phyloP scores from a whole-genome alignment of 2,797 vertebrate genomes.

The Pelodytes ibericus region DNA sequence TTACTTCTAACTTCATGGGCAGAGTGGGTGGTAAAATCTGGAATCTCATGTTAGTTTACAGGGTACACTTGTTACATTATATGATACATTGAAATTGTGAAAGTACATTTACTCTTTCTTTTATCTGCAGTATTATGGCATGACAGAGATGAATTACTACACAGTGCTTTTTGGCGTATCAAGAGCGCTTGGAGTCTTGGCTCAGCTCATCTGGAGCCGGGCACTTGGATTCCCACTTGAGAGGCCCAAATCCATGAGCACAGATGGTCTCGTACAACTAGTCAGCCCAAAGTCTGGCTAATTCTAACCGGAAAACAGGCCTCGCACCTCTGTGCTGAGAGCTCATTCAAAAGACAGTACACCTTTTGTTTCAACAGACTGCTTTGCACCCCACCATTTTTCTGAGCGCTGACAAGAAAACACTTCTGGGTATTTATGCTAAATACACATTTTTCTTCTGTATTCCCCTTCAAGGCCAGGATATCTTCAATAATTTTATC shows the following conservation, averaged over 20 bases:
- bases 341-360: constrained; percentile 60
- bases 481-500: constrained; percentile 19
- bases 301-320: constrained; percentile 73
- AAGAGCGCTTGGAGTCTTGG: constrained; percentile 87
- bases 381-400: constrained; percentile 62
- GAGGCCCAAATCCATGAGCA: constrained; percentile 97
- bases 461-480: constrained; percentile 26
- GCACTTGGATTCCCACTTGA: constrained; percentile 93
- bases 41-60: too few species aligned
- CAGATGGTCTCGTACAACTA: constrained; percentile 88
- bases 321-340: constrained; percentile 36
- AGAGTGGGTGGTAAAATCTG: too few species aligned
- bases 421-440: constrained; percentile 66
- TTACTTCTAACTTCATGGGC: too few species aligned
- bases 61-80: too few species aligned
- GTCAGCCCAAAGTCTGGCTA: constrained; percentile 88
- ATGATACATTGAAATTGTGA: not conserved
- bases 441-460: constrained; percentile 50
- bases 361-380: constrained; percentile 63
- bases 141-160: constrained; percentile 99
- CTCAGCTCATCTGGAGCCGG: constrained; percentile 94
- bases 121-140: constrained; percentile 85
- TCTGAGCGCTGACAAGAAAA: constrained; percentile 65
- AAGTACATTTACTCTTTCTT: constrained; percentile 2
- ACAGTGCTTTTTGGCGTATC: constrained; percentile 96